Evolutionary conservation across 2,797 vertebrate genomes (phyloP).

Genomic region (Lagodon rhomboides): DNA sequence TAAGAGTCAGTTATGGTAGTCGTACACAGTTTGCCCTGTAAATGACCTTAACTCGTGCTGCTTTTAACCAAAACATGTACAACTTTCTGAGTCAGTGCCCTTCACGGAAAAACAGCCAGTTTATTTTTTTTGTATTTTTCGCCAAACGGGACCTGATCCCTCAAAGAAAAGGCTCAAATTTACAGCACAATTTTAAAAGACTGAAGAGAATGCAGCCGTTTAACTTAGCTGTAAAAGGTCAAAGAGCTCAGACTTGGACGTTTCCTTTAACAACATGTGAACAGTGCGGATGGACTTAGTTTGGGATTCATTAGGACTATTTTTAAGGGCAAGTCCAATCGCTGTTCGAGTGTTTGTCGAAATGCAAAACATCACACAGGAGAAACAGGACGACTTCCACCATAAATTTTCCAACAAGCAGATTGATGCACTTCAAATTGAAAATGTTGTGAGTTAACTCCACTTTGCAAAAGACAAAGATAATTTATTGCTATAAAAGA

Average conservation of each 20-base stretch:
- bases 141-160: background rate
- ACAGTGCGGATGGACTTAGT: background rate
- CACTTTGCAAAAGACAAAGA: background rate
- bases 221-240: conserved; percentile 15
- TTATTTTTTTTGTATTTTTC: background rate
- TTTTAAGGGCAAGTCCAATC: background rate
- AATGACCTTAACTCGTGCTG: background rate
- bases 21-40: background rate
- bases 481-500: background rate
- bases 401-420: background rate
- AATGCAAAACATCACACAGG: background rate
- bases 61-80: background rate
- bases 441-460: too few species aligned
- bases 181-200: background rate
- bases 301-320: conserved; percentile 9
- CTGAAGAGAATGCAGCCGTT: background rate
- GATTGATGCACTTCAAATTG: background rate
- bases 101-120: background rate
- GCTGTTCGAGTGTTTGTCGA: background rate
- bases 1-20: background rate
- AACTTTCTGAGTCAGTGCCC: background rate
- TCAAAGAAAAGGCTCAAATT: background rate
- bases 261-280: background rate
- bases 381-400: background rate
- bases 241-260: background rate